These are phyloP conservation scores for Drosophila sproati DNA, from an alignment of 1,140 invertebrate species.

Conservation along the genomic window DNA sequence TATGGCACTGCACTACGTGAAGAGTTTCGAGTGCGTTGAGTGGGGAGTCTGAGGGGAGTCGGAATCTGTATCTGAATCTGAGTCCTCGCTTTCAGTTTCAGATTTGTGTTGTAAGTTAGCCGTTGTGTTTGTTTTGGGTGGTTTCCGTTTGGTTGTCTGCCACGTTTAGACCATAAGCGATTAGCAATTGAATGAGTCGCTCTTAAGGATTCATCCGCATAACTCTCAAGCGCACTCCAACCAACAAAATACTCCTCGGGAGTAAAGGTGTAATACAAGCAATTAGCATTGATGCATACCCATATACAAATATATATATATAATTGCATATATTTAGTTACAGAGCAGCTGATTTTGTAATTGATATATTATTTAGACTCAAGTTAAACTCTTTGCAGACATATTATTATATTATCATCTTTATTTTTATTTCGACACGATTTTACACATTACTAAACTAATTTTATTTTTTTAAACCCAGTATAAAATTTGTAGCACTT, in stretches of 20 bases:
- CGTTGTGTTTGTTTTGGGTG: constrained; percentile 34
- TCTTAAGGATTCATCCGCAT: constrained; percentile 26
- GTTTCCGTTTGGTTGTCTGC: constrained; percentile 21
- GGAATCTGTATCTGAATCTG: too few relatives aligned
- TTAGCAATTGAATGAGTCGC: constrained; percentile 21
- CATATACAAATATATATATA: too few relatives aligned
- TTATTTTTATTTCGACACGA: not conserved
- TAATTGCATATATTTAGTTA: too few relatives aligned
- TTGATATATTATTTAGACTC: too few relatives aligned
- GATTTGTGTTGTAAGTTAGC: constrained; percentile 26
- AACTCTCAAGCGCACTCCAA: not conserved
- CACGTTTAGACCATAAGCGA: constrained; percentile 21
- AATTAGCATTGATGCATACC: too few relatives aligned
- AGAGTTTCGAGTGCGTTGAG: not conserved
- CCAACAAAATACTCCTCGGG: not conserved
- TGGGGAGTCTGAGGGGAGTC: not conserved
- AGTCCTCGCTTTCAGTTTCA: too few relatives aligned
- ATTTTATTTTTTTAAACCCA: too few relatives aligned
- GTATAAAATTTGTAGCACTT: too few relatives aligned
- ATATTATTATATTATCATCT: not conserved
- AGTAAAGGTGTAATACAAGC: constrained; percentile 14
- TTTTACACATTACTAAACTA: too few relatives aligned
- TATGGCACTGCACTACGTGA: constrained; percentile 34
- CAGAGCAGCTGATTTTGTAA: too few relatives aligned
- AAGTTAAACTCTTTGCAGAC: too few relatives aligned